Evolutionary conservation across 2,797 vertebrate genomes (phyloP), one percentile per base, ranked within the genome.

Genomic region (Sardinella longiceps): DNA sequence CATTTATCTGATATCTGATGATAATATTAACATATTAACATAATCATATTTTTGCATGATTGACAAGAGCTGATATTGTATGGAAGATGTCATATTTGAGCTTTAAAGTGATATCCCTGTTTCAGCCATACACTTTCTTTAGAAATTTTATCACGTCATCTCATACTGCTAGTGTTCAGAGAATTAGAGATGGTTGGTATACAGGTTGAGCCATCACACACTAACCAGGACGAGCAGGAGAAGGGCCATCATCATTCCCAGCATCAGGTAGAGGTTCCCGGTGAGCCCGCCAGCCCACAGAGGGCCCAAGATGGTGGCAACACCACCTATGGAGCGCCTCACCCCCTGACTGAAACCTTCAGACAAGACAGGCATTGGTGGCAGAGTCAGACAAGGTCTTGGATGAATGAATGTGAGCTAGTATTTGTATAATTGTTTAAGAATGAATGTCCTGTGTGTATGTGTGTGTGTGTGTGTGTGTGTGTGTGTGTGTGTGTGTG

Each of bases 271-370:
- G 87, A 97, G 89, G 85, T 96, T 94, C 80, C 88, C 90, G 46
- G 93, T 96, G 90, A 97, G 85, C 80, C 96, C 96, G 77, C 96
- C 96, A 1, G 96, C 96, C 96, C 96, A 97, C 88, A 97, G 85
- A 1, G 96, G 96, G 10, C 96, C 96, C 84, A 97, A 88, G 91
- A 97, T 96, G 86, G 96, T 97, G 83, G 96, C 96, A 56, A 97
- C 82, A 39, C 96, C 96, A 15, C 96, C 96, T 0, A 97, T 93
- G 0, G 96, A 97, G 86, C 96, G 95, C 39, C 96, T 92, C 15
- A 97, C 90, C 18, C 96, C 96, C 88, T 97, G 96, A 90, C 95
- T 97, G 87, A 97, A 96, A 11, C 95, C 94, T 96, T 81, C 46
- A 77, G 0, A 81, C 81, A 60, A 53, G 60, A 81, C 81, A 85